Evolutionary conservation across 2,113 vertebrate species (phyloP).

Genomic region (Danio rerio): DNA sequence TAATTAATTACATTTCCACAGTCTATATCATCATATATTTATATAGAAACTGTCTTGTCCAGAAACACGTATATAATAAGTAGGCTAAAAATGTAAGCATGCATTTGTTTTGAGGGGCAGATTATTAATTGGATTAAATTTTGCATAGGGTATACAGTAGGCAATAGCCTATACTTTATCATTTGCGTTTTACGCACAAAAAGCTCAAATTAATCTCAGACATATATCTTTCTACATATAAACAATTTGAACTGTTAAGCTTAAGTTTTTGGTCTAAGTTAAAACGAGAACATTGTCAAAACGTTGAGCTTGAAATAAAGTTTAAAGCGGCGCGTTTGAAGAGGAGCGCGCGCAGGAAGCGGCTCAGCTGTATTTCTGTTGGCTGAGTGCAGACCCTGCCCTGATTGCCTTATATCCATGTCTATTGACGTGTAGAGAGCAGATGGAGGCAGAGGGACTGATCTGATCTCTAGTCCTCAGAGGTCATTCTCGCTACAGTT

Average conservation of each 20-base stretch:
- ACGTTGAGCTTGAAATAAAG: background rate
- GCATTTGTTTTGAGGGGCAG: background rate
- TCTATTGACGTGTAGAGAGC: constrained; percentile 75
- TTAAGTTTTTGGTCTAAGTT: background rate
- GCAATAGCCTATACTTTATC: background rate
- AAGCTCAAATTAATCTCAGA: background rate
- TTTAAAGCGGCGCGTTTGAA: constrained; percentile 12
- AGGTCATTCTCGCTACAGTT: constrained; percentile 71
- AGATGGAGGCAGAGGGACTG: constrained; percentile 74
- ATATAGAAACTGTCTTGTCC: background rate
- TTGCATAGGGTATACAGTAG: background rate
- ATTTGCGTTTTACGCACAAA: background rate
- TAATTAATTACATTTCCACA: background rate
- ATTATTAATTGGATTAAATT: background rate
- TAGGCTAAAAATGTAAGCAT: background rate
- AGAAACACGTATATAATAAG: background rate
- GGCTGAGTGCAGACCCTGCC: constrained; percentile 68
- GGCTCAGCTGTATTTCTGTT: constrained; percentile 49
- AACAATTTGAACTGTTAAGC: background rate
- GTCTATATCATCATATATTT: no score
- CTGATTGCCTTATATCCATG: constrained; percentile 62
- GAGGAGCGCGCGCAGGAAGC: constrained; percentile 27
- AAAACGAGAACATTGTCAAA: background rate
- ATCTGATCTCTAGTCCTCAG: constrained; percentile 72
- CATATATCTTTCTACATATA: background rate